Evolutionary conservation across 2,888 invertebrate genomes (phyloP).

Genomic region (Oegoconia quadripuncta): DNA sequence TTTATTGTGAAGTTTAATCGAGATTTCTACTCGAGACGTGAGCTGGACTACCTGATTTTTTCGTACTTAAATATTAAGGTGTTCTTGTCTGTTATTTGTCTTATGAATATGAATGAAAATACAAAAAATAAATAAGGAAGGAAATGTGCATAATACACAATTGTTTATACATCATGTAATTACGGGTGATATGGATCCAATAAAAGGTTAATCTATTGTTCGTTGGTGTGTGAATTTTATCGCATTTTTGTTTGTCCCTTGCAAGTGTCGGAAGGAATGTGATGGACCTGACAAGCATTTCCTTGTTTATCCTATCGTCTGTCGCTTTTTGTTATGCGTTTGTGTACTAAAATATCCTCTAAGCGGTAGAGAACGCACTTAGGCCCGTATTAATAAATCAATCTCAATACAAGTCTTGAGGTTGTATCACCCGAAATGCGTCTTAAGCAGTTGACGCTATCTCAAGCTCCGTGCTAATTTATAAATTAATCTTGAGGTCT

Average conservation of each 20-base stretch:
- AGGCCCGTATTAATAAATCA: too few relatives aligned
- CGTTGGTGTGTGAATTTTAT: constrained; percentile 30
- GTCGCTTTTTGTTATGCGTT: neutral
- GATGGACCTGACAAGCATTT: constrained; percentile 25
- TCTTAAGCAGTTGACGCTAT: too few relatives aligned
- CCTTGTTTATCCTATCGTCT: constrained; percentile 1
- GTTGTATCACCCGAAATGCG: too few relatives aligned
- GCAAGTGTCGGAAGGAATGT: constrained; percentile 26
- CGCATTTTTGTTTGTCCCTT: constrained; percentile 29
- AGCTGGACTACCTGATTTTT: constrained; percentile 28
- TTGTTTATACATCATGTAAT: constrained; percentile 27
- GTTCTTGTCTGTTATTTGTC: constrained; percentile 30
- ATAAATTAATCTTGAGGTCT: too few relatives aligned
- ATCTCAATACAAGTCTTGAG: too few relatives aligned
- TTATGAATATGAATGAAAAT: constrained; percentile 37
- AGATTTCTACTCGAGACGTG: constrained; percentile 10
- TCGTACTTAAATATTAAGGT: constrained; percentile 47
- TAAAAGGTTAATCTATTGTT: constrained; percentile 22
- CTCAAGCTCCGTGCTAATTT: too few relatives aligned
- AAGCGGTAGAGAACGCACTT: too few relatives aligned
- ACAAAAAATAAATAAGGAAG: constrained; percentile 35
- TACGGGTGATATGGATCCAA: constrained; percentile 31
- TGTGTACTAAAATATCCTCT: neutral
- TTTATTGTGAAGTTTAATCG: too few relatives aligned
- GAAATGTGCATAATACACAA: constrained; percentile 54